Percentiles rank a stretch among this genome's conserved stretches.
Evolutionary conservation across 2,797 vertebrate species (phyloP).

Genomic region (Lepilemur ruficaudatus): DNA sequence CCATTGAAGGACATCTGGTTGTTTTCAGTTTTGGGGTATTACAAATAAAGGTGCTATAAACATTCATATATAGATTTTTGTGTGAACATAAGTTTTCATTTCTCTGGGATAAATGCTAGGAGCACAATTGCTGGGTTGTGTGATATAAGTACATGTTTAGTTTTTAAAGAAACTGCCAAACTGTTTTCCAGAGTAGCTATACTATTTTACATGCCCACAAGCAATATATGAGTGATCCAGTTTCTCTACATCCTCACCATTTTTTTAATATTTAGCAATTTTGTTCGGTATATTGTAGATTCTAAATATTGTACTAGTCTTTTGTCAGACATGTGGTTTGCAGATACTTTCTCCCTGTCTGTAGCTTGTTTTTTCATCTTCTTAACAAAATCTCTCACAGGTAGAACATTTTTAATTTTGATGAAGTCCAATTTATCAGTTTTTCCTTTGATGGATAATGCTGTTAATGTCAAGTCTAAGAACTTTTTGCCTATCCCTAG

Average conservation of each 20-base stretch:
- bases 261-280: not conserved
- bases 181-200: not conserved
- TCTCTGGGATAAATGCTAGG: not conserved
- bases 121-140: not conserved
- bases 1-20: not conserved
- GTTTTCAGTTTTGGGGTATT: not conserved
- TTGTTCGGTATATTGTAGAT: not conserved
- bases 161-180: not conserved
- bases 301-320: not conserved
- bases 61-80: not conserved
- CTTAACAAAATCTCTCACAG: not conserved
- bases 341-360: not conserved
- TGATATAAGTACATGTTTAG: not conserved
- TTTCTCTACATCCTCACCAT: not conserved
- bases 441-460: not conserved
- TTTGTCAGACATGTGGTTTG: not conserved
- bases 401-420: not conserved
- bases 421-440: not conserved
- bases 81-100: not conserved
- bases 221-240: not conserved
- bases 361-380: not conserved
- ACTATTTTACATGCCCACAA: not conserved
- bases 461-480: not conserved
- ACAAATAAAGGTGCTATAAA: not conserved
- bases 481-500: not conserved